Conservation (phyloP, 1,140 invertebrate species). For the Pantala flavescens region DNA sequence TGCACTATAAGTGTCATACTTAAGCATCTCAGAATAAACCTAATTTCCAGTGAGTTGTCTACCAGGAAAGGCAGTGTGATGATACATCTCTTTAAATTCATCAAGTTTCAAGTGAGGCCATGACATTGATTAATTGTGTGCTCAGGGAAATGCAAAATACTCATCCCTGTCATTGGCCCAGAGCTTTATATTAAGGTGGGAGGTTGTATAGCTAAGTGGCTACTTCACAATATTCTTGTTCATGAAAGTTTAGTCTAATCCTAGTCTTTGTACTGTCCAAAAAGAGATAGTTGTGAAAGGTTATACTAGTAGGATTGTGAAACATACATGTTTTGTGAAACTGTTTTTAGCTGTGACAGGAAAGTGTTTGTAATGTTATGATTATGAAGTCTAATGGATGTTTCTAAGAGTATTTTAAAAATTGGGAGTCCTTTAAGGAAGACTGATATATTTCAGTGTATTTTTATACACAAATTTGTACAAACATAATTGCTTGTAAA, state of each 20-base stretch:
- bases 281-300: neutral
- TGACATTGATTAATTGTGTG: neutral
- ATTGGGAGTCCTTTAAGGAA: neutral
- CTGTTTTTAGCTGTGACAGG: neutral
- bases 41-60: neutral
- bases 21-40: neutral
- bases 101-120: neutral
- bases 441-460: slow-evolving; percentile 7
- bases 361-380: neutral
- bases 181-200: neutral
- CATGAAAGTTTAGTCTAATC: neutral
- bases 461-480: slow-evolving; percentile 3
- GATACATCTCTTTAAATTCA: neutral
- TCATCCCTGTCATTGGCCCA: neutral
- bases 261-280: neutral
- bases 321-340: slow-evolving; percentile 4
- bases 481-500: neutral
- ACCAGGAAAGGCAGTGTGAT: neutral
- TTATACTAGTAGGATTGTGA: neutral
- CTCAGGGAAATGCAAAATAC: slow-evolving; percentile 1
- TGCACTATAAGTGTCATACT: neutral
- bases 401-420: neutral
- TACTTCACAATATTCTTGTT: neutral
- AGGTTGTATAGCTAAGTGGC: neutral
- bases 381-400: slow-evolving; percentile 7